Conservation (phyloP, 2,113 vertebrate genomes). For the Pipa parva region DNA sequence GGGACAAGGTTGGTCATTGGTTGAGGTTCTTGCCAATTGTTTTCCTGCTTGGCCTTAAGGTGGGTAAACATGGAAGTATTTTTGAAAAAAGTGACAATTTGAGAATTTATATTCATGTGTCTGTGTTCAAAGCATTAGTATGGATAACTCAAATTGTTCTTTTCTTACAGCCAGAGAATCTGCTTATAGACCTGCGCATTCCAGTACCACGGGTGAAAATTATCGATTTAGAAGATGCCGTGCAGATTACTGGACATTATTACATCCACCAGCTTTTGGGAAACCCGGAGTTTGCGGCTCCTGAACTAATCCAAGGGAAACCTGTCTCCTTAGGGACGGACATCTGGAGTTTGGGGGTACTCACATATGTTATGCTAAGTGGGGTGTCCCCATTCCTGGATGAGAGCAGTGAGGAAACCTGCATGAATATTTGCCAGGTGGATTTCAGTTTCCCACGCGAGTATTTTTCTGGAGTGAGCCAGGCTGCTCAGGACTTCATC, state of each 20-base stretch:
- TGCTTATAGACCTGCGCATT: slow-evolving; percentile 85
- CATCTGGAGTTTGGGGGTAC: slow-evolving; percentile 89
- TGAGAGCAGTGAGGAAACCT: slow-evolving; percentile 94
- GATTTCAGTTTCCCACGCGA: slow-evolving; percentile 94
- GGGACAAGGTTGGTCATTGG: no score
- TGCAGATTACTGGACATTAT: slow-evolving; percentile 86
- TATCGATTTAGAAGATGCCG: slow-evolving; percentile 88
- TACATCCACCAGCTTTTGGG: slow-evolving; percentile 89
- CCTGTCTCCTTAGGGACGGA: slow-evolving; percentile 87
- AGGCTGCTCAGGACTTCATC: slow-evolving; percentile 88
- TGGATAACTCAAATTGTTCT: neutral
- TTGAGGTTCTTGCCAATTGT: no score
- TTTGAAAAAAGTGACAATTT: no score
- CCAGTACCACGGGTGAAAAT: slow-evolving; percentile 84
- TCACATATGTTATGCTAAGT: slow-evolving; percentile 89
- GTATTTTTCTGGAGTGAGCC: slow-evolving; percentile 84
- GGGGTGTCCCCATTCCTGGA: slow-evolving; percentile 95
- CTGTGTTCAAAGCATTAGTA: no score
- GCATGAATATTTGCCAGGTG: slow-evolving; percentile 89
- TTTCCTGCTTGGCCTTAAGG: no score
- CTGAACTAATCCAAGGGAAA: slow-evolving; percentile 89
- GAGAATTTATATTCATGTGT: no score
- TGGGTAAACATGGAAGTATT: no score
- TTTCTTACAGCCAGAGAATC: slow-evolving; percentile 85
- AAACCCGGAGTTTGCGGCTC: slow-evolving; percentile 92